These are phyloP conservation scores for Pseudomyrmex pallidus DNA, from an alignment of 1,140 invertebrate species.

Conservation along the genomic window DNA sequence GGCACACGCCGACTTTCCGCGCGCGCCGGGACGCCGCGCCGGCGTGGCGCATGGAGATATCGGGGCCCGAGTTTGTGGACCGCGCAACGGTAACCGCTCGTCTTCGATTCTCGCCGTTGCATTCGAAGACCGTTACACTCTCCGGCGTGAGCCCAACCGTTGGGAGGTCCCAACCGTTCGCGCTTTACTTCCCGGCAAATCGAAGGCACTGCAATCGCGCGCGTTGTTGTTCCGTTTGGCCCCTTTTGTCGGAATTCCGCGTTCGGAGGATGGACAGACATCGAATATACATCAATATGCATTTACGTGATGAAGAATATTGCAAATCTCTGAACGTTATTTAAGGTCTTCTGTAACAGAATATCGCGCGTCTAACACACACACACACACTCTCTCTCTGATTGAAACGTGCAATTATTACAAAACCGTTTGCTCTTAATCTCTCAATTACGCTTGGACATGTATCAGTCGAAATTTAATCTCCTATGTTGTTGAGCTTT, in stretches of 20 bases:
- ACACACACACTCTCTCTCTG: neutral
- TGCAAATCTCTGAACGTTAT: slow-evolving; percentile 7
- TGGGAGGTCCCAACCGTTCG: slow-evolving; percentile 56
- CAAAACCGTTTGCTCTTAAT: slow-evolving; percentile 44
- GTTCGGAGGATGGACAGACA: neutral
- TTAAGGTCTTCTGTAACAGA: slow-evolving; percentile 25
- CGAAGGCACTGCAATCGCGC: neutral
- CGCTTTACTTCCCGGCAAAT: slow-evolving; percentile 51
- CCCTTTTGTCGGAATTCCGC: neutral
- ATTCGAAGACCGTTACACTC: slow-evolving; percentile 83
- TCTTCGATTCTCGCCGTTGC: slow-evolving; percentile 74
- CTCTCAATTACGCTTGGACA: slow-evolving; percentile 6
- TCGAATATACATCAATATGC: neutral
- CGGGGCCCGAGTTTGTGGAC: slow-evolving; percentile 81
- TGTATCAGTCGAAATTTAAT: slow-evolving; percentile 31
- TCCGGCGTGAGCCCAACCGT: slow-evolving; percentile 53
- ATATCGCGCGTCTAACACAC: neutral
- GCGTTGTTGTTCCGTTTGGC: neutral
- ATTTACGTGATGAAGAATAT: neutral
- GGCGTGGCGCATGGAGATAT: slow-evolving; percentile 71
- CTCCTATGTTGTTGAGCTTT: neutral
- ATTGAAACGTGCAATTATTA: slow-evolving; percentile 14
- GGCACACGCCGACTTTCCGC: slow-evolving; percentile 58
- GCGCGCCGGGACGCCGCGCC: neutral
- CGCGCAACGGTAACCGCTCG: slow-evolving; percentile 82